phyloP scores from a whole-genome alignment of 2,113 vertebrate genomes.

The Ceratotherium simum region DNA sequence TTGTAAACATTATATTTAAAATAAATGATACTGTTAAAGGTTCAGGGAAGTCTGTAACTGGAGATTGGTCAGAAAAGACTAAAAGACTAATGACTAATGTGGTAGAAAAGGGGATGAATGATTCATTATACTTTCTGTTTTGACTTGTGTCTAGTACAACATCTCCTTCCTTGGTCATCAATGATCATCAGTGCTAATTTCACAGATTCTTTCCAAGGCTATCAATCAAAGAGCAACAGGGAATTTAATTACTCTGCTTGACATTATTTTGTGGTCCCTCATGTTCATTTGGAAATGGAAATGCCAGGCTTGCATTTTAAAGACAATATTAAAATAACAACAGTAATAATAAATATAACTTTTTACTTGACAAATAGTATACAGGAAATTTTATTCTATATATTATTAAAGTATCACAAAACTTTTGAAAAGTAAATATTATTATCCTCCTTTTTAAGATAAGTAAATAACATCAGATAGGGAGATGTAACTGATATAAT shows the following conservation, averaged over 20 bases:
- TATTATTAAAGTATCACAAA: not conserved
- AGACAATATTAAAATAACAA: not conserved
- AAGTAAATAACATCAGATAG: not conserved
- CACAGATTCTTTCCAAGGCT: not conserved
- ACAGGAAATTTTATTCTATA: not conserved
- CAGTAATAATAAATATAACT: not conserved
- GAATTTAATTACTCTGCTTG: not conserved
- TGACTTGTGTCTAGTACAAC: not conserved
- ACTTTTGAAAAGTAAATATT: not conserved
- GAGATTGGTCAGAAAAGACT: not conserved
- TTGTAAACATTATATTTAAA: not conserved
- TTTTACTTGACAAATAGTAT: not conserved
- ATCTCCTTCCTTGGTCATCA: not conserved
- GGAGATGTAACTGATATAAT: not conserved
- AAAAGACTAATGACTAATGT: not conserved
- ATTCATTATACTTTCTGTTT: not conserved
- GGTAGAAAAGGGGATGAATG: not conserved
- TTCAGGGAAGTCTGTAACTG: not conserved
- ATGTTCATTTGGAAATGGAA: not conserved
- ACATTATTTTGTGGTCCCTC: not conserved
- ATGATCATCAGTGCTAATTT: not conserved
- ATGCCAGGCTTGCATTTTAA: not conserved
- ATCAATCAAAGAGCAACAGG: not conserved
- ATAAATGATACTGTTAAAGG: not conserved
- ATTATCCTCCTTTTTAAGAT: not conserved